Evolutionary conservation across 2,888 invertebrate species (phyloP), one percentile per base, ranked within the genome.

Genomic region (Dinocampus coccinellae): DNA sequence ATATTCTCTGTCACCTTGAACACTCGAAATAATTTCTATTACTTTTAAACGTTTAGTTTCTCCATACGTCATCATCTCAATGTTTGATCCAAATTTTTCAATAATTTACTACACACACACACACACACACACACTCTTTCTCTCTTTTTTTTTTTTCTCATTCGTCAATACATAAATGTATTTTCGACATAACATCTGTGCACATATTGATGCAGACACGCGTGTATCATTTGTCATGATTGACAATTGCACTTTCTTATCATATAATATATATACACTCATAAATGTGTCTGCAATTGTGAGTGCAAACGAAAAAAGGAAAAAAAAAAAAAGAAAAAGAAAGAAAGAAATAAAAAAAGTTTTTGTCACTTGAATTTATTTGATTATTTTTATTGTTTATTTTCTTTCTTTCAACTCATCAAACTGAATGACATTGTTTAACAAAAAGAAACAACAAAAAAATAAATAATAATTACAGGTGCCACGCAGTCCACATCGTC

Each of bases 401-500:
- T 55, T 26, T 55, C 11, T 26, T 24, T 33, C 20, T 60, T 13
- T 22, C 20, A 20, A 64, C 16, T 1, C 9, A 16, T 33, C 4
- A 11, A 6, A 52, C 16, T n/a, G 13, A 11, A 34, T 20, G 55
- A 69, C 22, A 63, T n/a, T 53, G 6, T 24, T 24, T 22, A 33
- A 53, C n/a, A n/a, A n/a, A n/a, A n/a, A n/a, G n/a, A 22, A 29
- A 34, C 2, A 58, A 61, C n/a, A 13, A 62, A 66, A 34, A 29
- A 61, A 39, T 47, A 13, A 34, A 63, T 9, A 22, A 36, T 42
- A 33, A 69, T 85, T 83, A 1, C 80, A 88, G 89, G 94, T 95
- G 74, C 96, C 95, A 29, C 89, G 94, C 36, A 89, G 93, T 69
- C 93, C 93, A 0, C 94, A 93, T 87, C 88, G 94, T 52, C 95